Conservation (phyloP, 2,797 vertebrate species). For the Micrastur ruficollis region DNA sequence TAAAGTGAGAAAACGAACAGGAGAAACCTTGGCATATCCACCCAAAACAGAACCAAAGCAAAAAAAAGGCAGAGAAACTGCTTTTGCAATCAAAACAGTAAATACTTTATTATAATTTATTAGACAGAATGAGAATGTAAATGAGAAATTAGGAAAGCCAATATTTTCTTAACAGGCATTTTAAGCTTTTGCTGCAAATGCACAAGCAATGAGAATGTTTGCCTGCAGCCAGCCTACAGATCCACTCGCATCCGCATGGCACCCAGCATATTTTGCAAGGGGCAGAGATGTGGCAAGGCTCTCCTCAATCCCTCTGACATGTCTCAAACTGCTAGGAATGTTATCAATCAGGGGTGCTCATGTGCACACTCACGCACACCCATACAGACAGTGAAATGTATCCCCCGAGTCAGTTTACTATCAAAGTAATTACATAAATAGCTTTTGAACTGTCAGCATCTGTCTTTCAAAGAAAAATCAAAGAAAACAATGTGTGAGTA, state of each 20-base stretch:
- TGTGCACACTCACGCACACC: not conserved
- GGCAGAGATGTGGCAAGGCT: not conserved
- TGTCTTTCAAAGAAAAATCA: slow-evolving; percentile 55
- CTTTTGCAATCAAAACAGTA: slow-evolving; percentile 52
- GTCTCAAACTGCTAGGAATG: not conserved
- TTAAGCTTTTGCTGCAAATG: not conserved
- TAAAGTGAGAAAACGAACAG: slow-evolving; percentile 61
- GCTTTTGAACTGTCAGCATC: slow-evolving; percentile 59
- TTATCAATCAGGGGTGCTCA: not conserved
- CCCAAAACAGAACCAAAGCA: slow-evolving; percentile 57
- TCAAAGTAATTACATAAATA: slow-evolving; percentile 17
- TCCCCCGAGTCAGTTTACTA: slow-evolving; percentile 14
- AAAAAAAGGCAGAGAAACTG: slow-evolving; percentile 50
- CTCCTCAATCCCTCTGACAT: not conserved
- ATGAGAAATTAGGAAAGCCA: slow-evolving; percentile 53
- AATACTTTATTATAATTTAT: slow-evolving; percentile 65
- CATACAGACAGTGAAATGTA: not conserved
- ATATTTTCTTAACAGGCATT: slow-evolving; percentile 38
- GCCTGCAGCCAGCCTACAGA: not conserved
- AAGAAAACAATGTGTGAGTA: slow-evolving; percentile 27
- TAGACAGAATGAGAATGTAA: slow-evolving; percentile 60
- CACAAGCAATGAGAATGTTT: not conserved
- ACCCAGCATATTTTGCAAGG: not conserved
- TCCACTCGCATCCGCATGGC: not conserved
- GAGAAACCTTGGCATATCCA: slow-evolving; percentile 60